Percentiles rank a stretch among this genome's conserved stretches.
These are phyloP conservation scores for Drosophila mercatorum DNA, from an alignment of 2,888 invertebrate genomes.

Conservation along the genomic window DNA sequence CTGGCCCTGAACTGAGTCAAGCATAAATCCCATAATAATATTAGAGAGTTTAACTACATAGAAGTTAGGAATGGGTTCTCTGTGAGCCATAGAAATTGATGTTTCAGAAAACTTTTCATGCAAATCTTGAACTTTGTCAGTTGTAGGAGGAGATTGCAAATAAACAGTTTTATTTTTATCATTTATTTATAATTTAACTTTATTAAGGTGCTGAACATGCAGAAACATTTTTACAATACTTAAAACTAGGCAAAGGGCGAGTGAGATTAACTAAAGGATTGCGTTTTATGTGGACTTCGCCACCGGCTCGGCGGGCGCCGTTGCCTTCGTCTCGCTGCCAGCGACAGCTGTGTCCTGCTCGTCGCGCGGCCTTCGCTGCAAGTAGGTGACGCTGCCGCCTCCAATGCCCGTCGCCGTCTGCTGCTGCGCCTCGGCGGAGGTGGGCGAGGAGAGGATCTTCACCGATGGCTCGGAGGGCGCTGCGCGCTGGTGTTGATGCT, in stretches of 20 bases:
- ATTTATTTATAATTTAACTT: constrained; percentile 71
- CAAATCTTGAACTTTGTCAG: not conserved
- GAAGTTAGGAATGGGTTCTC: not conserved
- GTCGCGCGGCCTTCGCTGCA: constrained; percentile 79
- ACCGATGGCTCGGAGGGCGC: constrained; percentile 77
- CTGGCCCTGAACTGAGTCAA: constrained; percentile 47
- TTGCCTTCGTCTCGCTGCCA: constrained; percentile 69
- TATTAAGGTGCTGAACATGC: constrained; percentile 68
- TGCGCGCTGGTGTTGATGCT: constrained; percentile 65
- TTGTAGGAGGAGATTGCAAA: not conserved
- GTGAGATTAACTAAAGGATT: constrained; percentile 71
- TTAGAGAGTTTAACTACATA: not conserved
- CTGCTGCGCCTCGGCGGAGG: constrained; percentile 63
- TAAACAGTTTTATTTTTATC: not conserved
- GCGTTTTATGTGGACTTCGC: constrained; percentile 50
- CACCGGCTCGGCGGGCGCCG: constrained; percentile 30
- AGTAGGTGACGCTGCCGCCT: constrained; percentile 74
- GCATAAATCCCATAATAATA: not conserved
- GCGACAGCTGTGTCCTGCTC: constrained; percentile 81
- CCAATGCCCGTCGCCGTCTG: constrained; percentile 72
- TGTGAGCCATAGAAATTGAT: not conserved
- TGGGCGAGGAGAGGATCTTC: constrained; percentile 73
- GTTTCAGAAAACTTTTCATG: not conserved
- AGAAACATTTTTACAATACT: constrained; percentile 73
- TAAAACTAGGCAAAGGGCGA: constrained; percentile 67